Conservation (phyloP, 2,113 vertebrate species). For the Lamprologus speciosus region DNA sequence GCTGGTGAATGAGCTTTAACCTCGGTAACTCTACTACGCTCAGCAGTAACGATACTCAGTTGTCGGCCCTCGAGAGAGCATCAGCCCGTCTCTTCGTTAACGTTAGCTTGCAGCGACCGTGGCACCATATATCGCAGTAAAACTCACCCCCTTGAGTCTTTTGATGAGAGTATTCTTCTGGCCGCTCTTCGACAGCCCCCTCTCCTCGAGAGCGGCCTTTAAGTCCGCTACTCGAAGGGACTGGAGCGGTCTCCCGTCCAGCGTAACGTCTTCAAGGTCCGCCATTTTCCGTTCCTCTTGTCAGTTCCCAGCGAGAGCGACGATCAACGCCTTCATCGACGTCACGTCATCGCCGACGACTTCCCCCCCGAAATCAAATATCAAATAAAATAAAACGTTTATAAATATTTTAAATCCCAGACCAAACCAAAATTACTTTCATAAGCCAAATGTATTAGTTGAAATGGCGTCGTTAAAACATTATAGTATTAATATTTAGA, state of each 20-base stretch:
- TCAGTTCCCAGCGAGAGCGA: slow-evolving; percentile 55
- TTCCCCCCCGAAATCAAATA: slow-evolving; percentile 5
- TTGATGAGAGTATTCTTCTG: slow-evolving; percentile 88
- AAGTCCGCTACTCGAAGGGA: slow-evolving; percentile 87
- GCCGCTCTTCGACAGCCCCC: slow-evolving; percentile 86
- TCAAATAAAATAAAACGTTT: not conserved
- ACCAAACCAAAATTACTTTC: fast-evolving
- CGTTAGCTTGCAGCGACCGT: slow-evolving; percentile 4
- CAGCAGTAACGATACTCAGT: slow-evolving; percentile 22
- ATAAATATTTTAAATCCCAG: not conserved
- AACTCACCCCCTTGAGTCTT: slow-evolving; percentile 89
- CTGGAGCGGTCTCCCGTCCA: slow-evolving; percentile 92
- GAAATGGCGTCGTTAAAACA: not conserved
- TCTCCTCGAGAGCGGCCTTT: slow-evolving; percentile 84
- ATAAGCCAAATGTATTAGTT: not conserved
- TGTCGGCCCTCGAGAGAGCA: slow-evolving; percentile 59
- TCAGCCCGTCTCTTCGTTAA: slow-evolving; percentile 57
- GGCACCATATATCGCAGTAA: not conserved
- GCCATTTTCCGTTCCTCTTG: slow-evolving; percentile 84
- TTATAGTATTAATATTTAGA: fast-evolving
- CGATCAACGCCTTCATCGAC: slow-evolving; percentile 62
- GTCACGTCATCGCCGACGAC: slow-evolving; percentile 20
- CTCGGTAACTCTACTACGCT: slow-evolving; percentile 16
- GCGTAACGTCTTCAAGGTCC: slow-evolving; percentile 94
- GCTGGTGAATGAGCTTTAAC: not conserved